Base-by-base conservation (phyloP, 1,140 invertebrate species). In the Olivierus martensii region DNA sequence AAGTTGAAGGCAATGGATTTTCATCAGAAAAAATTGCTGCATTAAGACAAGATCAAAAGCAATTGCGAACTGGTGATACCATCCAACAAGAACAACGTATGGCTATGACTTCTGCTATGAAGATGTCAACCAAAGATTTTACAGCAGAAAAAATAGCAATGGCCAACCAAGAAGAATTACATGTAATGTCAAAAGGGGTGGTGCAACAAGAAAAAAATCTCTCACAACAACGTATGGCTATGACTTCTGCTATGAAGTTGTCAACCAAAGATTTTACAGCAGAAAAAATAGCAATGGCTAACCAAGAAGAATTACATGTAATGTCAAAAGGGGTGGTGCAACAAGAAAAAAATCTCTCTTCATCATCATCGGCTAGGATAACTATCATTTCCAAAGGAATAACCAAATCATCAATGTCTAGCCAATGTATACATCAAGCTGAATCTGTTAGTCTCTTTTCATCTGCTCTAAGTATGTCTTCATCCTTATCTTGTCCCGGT, bases 121-220 rank as follows among this genome's bases (percentile, higher is more conserved):
- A 84, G 66, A 69, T 91, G 18, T 82, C 87, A 43, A 87, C 84
- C 41, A 84, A 88, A 57, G 81, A 79, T 12, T 89, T 86, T 66
- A 87, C 79, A 52, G 79, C 83, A 7, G 84, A 90, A 69, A 84
- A 88, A 69, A 82, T 82, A 63, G 82, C 84, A 1, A 81, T 84
- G 69, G 79, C 82, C 52, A 81, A 84, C 41, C 82, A 87, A 56
- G 83, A 91, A 64, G 84, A 85, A 59, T 75, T 81, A 14, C 84
- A 89, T 66, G 87, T 81, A 4, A 77, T 87, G 49, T 85, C 82
- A 1, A 50, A 59, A 48, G 58, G 55, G 7, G 48, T 53, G 21
- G 38, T 56, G 7, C 57, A 58, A 63, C 79, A 87, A 61, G 80
- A 87, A 78, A 87, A n/a, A n/a, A n/a, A n/a, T 66, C 75, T 82